Percentiles rank a stretch among this genome's conserved stretches.
phyloP scores from a whole-genome alignment of 2,888 invertebrate species.

The Drosophila testacea region DNA sequence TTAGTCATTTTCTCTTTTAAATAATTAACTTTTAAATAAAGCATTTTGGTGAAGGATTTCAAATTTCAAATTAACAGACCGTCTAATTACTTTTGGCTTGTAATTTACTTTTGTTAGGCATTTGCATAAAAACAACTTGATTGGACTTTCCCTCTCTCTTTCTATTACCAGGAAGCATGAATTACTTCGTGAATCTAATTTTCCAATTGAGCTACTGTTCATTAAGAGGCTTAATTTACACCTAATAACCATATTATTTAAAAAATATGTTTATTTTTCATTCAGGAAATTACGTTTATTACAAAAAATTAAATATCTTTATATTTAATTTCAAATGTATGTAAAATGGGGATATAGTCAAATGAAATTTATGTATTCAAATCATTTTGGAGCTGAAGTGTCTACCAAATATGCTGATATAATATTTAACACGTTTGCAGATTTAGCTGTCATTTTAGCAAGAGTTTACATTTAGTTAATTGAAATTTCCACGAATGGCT shows the following conservation, averaged over 20 bases:
- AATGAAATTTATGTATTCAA: neutral
- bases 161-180: conserved; percentile 2
- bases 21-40: conserved; percentile 49
- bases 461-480: conserved; percentile 72
- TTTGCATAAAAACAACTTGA: conserved; percentile 49
- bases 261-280: neutral
- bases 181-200: conserved; percentile 43
- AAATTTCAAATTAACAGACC: conserved; percentile 40
- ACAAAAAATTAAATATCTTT: neutral
- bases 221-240: conserved; percentile 7
- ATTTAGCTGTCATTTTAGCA: conserved; percentile 52
- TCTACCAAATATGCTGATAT: conserved; percentile 13
- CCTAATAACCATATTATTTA: neutral
- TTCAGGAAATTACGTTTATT: neutral
- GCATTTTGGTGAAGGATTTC: conserved; percentile 14
- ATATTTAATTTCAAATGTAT: neutral
- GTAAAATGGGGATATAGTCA: neutral
- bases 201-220: conserved; percentile 42
- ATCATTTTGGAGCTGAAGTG: conserved; percentile 12
- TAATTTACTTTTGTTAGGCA: conserved; percentile 33
- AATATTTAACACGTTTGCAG: conserved; percentile 34
- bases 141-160: neutral
- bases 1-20: conserved; percentile 53
- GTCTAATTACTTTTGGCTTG: conserved; percentile 45
- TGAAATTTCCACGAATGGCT: conserved; percentile 52